Evolutionary conservation across 1,140 invertebrate genomes (phyloP).

Genomic region (Penaeus chinensis): DNA sequence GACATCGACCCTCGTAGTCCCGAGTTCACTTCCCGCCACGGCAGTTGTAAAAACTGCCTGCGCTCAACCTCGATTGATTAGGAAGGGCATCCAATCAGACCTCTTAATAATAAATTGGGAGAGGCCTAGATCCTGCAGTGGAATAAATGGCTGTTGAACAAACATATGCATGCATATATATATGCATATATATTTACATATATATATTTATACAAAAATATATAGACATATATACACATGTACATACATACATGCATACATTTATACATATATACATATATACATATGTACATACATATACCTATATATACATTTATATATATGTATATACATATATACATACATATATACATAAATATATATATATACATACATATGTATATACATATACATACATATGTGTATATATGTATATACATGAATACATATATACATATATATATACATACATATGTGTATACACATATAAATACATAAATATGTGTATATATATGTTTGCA

Average conservation of each 20-base stretch:
- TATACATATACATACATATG: background rate
- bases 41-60: too few relatives aligned
- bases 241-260: background rate
- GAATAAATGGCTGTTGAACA: too few relatives aligned
- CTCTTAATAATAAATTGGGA: too few relatives aligned
- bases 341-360: background rate
- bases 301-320: background rate
- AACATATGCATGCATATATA: too few relatives aligned
- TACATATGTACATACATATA: background rate
- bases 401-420: background rate
- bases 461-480: background rate
- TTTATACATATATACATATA: background rate
- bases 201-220: background rate
- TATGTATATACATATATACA: background rate
- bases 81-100: too few relatives aligned
- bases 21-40: too few relatives aligned
- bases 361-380: background rate
- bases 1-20: too few relatives aligned
- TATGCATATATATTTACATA: too few relatives aligned
- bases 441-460: background rate
- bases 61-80: too few relatives aligned
- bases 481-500: background rate
- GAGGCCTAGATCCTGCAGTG: too few relatives aligned
- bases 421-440: constrained; percentile 20
- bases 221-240: background rate